Conservation (phyloP, 2,113 vertebrate genomes). For the Cariama cristata region DNA sequence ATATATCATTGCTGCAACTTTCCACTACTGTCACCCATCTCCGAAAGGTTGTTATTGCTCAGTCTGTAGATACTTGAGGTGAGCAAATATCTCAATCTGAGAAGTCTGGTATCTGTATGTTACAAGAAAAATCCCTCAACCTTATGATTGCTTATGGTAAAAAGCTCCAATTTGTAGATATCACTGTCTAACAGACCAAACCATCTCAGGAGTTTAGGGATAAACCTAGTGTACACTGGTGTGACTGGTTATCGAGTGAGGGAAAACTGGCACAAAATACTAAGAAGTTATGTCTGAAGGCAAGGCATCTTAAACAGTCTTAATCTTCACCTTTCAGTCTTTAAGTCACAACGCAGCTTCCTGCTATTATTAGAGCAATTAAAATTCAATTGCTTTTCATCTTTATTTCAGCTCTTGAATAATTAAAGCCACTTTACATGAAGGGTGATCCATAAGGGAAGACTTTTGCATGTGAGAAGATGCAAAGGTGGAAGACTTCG, state of each 20-base stretch:
- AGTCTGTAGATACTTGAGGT: background rate
- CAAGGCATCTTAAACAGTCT: constrained; percentile 25
- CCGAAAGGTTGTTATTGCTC: background rate
- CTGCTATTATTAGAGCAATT: constrained; percentile 69
- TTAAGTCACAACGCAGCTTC: constrained; percentile 58
- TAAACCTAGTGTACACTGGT: background rate
- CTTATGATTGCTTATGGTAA: constrained; percentile 43
- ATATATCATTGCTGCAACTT: background rate
- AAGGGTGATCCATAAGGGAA: constrained; percentile 47
- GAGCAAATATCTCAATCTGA: background rate
- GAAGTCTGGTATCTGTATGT: background rate
- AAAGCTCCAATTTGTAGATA: background rate
- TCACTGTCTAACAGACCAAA: background rate
- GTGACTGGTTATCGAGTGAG: background rate
- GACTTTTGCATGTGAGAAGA: constrained; percentile 2
- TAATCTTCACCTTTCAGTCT: constrained; percentile 61
- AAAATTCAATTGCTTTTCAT: constrained; percentile 69
- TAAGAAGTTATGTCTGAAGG: background rate
- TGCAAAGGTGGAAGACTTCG: background rate
- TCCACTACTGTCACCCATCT: background rate
- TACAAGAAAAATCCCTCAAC: constrained; percentile 49
- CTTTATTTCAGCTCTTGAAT: constrained; percentile 59
- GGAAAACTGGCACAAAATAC: background rate
- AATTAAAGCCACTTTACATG: constrained; percentile 57
- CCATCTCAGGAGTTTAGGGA: background rate